Evolutionary conservation across 2,888 invertebrate genomes (phyloP), one percentile per base, ranked within the genome.

Genomic region (Teleiodes luculella): DNA sequence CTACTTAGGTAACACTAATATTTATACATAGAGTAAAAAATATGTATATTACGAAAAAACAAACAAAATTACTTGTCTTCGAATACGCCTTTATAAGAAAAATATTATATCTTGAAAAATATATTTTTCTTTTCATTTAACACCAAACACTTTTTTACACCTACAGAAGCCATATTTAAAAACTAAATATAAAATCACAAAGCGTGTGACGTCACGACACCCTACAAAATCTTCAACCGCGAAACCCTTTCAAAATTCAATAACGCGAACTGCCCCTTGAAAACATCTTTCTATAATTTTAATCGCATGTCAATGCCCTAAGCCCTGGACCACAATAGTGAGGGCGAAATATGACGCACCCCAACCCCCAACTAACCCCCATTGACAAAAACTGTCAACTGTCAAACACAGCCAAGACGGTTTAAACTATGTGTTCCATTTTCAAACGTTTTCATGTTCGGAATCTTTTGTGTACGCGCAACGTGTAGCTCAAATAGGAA

Each of bases 361-460:
- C 48, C 18, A 33, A 20, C 87, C 80, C 83, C 80, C 71, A 68
- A 83, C 83, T 83, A 85, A 79, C 78, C 78, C 66, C 82, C 67
- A 83, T 85, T 80, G 83, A 85, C 86, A 84, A 82, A 84, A 84
- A 86, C 87, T 87, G 88, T 87, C 87, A 88, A 89, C 88, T 87
- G 88, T 88, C 88, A 88, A 84, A 88, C 76, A 80, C 88, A 87
- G 84, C 75, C 76, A 82, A 86, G 86, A 76, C 78, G 84, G 80
- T 86, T 88, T 87, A 89, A 88, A 87, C 87, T 86, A 83, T 83
- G 86, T 84, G 75, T 76, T 77, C 75, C 72, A 76, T 80, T 78
- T 79, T 77, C 75, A 59, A 72, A 71, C 66, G 79, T 80, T 83
- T 80, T 83, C 81, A 80, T 76, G 75, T 79, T 78, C 72, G 72